phyloP scores from a whole-genome alignment of 2,113 vertebrate genomes.

The Aramus guarauna region DNA sequence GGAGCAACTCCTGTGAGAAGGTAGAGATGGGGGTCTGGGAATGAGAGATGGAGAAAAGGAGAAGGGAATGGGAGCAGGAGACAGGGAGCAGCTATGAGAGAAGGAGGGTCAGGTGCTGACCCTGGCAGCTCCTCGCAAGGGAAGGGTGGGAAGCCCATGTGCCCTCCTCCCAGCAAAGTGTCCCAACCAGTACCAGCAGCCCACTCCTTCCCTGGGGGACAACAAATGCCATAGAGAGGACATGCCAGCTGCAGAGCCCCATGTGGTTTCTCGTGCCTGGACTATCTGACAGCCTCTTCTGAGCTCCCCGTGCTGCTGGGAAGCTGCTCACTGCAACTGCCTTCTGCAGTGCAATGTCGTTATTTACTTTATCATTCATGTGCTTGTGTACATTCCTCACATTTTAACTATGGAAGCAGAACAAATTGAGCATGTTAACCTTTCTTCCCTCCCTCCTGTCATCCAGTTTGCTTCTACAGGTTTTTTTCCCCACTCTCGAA shows the following conservation, averaged over 20 bases:
- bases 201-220: not conserved
- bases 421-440: not conserved
- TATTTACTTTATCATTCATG: not conserved
- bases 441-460: not conserved
- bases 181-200: not conserved
- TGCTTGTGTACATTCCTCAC: not conserved
- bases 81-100: not conserved
- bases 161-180: not conserved
- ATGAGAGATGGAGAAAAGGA: not conserved
- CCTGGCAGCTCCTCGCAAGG: not conserved
- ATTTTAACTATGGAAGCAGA: not conserved
- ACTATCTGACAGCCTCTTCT: not conserved
- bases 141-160: not conserved
- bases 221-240: not conserved
- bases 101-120: not conserved
- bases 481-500: not conserved
- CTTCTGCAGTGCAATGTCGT: not conserved
- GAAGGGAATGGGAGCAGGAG: not conserved
- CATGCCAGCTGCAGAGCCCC: not conserved
- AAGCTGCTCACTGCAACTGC: not conserved
- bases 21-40: not conserved
- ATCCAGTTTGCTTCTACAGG: not conserved
- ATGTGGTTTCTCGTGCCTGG: fast-evolving
- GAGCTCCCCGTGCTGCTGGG: not conserved
- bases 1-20: not conserved